Conservation (phyloP, 2,113 vertebrate species). For the Indicator indicator region DNA sequence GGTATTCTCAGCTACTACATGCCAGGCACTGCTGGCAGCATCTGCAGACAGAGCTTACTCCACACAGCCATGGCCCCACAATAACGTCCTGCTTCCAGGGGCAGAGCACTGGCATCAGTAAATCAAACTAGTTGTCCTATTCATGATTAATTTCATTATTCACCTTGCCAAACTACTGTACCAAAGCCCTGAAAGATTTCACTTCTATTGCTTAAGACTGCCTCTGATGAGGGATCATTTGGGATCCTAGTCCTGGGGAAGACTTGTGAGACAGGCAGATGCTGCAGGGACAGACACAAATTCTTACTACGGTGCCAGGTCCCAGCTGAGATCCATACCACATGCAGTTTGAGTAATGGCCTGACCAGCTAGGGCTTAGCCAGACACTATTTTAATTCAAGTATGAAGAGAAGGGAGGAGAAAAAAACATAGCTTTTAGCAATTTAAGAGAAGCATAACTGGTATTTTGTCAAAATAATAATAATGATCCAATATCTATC, state of each 20-base stretch:
- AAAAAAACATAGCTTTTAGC: not conserved
- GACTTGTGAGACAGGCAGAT: not conserved
- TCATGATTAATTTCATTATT: not conserved
- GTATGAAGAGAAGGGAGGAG: not conserved
- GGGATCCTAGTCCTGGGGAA: not conserved
- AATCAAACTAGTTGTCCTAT: not conserved
- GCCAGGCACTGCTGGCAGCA: not conserved
- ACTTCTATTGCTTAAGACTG: not conserved
- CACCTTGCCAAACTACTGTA: not conserved
- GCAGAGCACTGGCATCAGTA: not conserved
- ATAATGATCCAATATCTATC: not conserved
- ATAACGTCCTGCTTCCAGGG: not conserved
- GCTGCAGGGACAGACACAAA: not conserved
- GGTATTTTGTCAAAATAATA: not conserved
- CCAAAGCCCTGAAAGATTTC: not conserved
- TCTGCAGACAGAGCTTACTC: not conserved
- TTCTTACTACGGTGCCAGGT: not conserved
- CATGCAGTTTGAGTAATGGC: not conserved
- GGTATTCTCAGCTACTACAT: not conserved
- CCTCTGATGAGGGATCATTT: not conserved
- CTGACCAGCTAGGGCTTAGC: constrained; percentile 5
- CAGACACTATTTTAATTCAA: constrained; percentile 27
- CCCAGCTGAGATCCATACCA: not conserved
- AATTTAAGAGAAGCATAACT: not conserved
- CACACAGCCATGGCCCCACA: accelerated